Conservation (phyloP, 2,797 vertebrate species). For the Eurystomus glaucurus region DNA sequence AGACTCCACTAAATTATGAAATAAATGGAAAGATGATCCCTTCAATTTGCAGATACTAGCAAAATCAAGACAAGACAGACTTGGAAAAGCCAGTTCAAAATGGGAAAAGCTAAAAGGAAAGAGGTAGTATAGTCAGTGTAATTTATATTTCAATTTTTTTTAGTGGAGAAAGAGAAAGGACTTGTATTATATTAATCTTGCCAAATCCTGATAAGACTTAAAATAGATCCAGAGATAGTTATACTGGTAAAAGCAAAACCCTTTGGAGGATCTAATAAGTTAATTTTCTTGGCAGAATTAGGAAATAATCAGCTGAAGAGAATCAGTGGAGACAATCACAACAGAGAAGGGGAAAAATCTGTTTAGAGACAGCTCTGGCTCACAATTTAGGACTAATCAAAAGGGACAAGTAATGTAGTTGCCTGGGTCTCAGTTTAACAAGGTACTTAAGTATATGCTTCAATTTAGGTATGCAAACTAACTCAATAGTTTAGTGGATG, state of each 20-base stretch:
- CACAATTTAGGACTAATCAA: neutral
- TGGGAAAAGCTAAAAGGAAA: neutral
- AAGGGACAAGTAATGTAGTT: neutral
- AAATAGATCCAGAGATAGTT: neutral
- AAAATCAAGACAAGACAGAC: neutral
- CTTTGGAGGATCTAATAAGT: slow-evolving; percentile 42
- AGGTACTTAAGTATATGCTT: neutral
- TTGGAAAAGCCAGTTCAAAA: neutral
- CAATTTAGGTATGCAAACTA: neutral
- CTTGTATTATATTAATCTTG: neutral
- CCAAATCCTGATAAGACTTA: neutral
- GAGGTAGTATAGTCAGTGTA: neutral
- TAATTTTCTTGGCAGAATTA: slow-evolving; percentile 68
- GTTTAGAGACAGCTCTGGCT: neutral
- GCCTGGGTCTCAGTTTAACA: neutral
- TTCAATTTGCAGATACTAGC: neutral
- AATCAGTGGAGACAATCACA: neutral
- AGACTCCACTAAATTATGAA: neutral
- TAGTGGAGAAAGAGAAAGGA: neutral
- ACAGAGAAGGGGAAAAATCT: neutral
- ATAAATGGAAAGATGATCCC: neutral
- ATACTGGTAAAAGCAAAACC: slow-evolving; percentile 41
- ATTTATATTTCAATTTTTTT: neutral
- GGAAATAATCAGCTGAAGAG: slow-evolving; percentile 32
- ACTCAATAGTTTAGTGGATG: neutral